Percentiles rank a stretch among this genome's conserved stretches.
Evolutionary conservation across 1,140 invertebrate species (phyloP).

Genomic region (Nephila pilipes): DNA sequence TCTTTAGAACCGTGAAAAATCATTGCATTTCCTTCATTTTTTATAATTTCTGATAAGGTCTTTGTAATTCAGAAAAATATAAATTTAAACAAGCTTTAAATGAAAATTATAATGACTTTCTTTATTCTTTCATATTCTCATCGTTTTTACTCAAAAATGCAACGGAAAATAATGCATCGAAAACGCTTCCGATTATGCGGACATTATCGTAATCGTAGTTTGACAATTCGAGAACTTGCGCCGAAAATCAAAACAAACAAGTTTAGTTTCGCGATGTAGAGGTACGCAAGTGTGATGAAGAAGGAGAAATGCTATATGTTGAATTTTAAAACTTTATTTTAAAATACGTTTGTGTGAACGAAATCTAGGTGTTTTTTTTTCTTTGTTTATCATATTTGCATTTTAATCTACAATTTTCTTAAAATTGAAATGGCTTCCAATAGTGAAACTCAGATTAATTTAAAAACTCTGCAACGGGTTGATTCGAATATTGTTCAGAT

Average conservation of each 20-base stretch:
- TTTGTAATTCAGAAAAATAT: too few relatives aligned
- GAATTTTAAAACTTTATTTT: background rate
- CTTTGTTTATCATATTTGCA: background rate
- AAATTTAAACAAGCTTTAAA: too few relatives aligned
- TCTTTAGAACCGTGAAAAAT: too few relatives aligned
- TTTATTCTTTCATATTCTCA: too few relatives aligned
- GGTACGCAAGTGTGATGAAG: background rate
- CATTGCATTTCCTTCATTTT: too few relatives aligned
- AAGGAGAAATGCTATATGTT: background rate
- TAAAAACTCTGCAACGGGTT: slow-evolving; percentile 93
- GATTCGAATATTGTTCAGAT: slow-evolving; percentile 96
- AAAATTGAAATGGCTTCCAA: slow-evolving; percentile 79
- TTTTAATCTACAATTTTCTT: background rate
- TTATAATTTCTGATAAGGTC: too few relatives aligned
- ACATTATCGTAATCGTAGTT: background rate
- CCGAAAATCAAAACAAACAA: background rate
- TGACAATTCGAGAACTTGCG: background rate
- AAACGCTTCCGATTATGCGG: too few relatives aligned
- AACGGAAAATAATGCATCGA: too few relatives aligned
- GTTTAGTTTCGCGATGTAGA: background rate
- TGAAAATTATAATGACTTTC: too few relatives aligned
- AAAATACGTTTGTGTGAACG: background rate
- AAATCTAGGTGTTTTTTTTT: background rate
- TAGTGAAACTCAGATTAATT: slow-evolving; percentile 92
- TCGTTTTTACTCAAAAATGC: too few relatives aligned